Evolutionary conservation across 2,797 vertebrate species (phyloP).

Genomic region (Pseudopleuronectes americanus): DNA sequence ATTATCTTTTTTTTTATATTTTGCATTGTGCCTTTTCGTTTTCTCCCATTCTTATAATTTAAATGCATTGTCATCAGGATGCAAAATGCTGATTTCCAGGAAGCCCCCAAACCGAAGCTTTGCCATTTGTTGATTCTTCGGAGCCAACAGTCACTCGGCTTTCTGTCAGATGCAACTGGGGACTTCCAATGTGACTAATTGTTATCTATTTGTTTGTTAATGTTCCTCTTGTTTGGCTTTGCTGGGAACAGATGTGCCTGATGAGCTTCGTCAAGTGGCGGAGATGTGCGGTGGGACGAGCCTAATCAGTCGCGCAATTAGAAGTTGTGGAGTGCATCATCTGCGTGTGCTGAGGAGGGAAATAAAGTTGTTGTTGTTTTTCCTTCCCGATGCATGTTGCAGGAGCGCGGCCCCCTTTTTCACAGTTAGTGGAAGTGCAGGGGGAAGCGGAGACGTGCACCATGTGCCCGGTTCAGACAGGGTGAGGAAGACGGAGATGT

Average conservation of each 20-base stretch:
- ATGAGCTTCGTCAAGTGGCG: constrained; percentile 80
- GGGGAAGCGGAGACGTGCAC: background rate
- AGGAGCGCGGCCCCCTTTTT: constrained; percentile 16
- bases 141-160: constrained; percentile 45
- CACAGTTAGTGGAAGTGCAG: constrained; percentile 4
- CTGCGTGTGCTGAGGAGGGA: constrained; percentile 52
- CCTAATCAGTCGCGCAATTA: constrained; percentile 77
- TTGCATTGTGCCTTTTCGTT: background rate
- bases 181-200: constrained; percentile 80
- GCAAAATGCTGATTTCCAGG: constrained; percentile 58
- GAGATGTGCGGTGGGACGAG: constrained; percentile 67
- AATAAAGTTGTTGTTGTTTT: constrained; percentile 62
- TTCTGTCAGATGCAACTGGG: constrained; percentile 65
- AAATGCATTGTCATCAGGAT: constrained; percentile 47
- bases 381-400: constrained; percentile 32
- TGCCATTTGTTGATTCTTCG: constrained; percentile 43
- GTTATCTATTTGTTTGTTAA: constrained; percentile 79
- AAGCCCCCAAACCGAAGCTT: constrained; percentile 34
- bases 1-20: background rate
- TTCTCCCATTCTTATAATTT: constrained; percentile 20
- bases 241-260: constrained; percentile 81
- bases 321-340: constrained; percentile 71
- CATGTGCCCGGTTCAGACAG: constrained; percentile 3
- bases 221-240: constrained; percentile 70
- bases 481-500: constrained; percentile 34